phyloP scores from a whole-genome alignment of 2,113 vertebrate species.

The Mellivora capensis region DNA sequence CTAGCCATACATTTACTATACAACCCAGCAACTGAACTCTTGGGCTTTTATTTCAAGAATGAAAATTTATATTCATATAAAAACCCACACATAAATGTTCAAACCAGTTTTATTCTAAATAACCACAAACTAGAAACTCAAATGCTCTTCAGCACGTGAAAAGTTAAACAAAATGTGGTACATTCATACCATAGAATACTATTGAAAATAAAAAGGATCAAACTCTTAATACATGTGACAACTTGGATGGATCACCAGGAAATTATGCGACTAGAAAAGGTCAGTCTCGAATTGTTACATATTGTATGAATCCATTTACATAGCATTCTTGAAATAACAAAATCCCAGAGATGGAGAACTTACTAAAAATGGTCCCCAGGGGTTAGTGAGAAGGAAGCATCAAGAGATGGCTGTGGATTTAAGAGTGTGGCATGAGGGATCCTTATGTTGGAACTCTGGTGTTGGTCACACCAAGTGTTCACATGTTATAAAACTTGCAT shows the following conservation, averaged over 20 bases:
- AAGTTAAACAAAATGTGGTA: not conserved
- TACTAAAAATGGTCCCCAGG: not conserved
- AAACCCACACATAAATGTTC: not conserved
- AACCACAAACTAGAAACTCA: not conserved
- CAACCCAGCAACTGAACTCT: not conserved
- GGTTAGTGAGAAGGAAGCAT: not conserved
- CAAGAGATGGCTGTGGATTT: not conserved
- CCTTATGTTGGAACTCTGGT: not conserved
- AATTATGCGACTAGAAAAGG: not conserved
- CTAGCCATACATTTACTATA: not conserved
- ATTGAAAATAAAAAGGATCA: not conserved
- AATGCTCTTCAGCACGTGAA: not conserved
- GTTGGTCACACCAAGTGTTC: too few relatives aligned
- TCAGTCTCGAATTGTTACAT: not conserved
- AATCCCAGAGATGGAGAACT: not conserved
- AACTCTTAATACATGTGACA: not conserved
- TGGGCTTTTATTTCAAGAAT: not conserved
- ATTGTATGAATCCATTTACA: not conserved
- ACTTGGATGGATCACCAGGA: not conserved
- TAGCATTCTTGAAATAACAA: not conserved
- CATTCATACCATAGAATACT: not conserved
- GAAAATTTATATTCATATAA: not conserved
- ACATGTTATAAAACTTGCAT: not conserved
- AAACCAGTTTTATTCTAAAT: not conserved
- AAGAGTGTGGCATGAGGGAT: not conserved